Evolutionary conservation across 2,888 invertebrate genomes (phyloP).

Genomic region (Erebia ligea): DNA sequence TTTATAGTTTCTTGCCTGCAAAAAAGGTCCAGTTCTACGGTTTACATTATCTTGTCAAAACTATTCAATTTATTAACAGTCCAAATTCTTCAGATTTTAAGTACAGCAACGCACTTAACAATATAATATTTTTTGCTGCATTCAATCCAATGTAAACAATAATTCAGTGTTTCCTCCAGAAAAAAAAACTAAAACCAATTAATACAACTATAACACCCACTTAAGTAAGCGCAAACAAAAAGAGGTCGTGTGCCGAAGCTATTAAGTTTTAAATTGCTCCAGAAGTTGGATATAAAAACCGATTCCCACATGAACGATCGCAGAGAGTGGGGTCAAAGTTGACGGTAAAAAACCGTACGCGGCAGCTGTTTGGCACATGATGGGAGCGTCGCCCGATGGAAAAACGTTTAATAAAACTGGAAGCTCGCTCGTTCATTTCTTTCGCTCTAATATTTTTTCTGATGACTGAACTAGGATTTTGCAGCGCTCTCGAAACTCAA

Average conservation of each 20-base stretch:
- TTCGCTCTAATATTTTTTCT: slow-evolving; percentile 54
- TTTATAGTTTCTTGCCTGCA: background rate
- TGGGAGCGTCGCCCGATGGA: slow-evolving; percentile 51
- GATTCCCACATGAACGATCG: slow-evolving; percentile 80
- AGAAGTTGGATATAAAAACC: slow-evolving; percentile 58
- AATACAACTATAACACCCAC: slow-evolving; percentile 63
- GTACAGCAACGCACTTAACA: background rate
- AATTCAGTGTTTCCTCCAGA: slow-evolving; percentile 39
- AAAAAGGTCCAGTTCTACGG: too few species aligned
- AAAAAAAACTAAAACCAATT: slow-evolving; percentile 66
- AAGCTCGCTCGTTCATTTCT: slow-evolving; percentile 54
- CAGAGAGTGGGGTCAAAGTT: slow-evolving; percentile 79
- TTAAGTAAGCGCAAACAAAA: slow-evolving; percentile 49
- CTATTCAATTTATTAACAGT: too few species aligned
- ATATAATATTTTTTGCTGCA: background rate
- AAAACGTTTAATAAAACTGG: slow-evolving; percentile 66
- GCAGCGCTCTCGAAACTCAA: slow-evolving; percentile 39
- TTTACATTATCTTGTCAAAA: too few species aligned
- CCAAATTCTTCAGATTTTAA: background rate
- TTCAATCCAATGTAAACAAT: slow-evolving; percentile 28
- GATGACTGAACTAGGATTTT: slow-evolving; percentile 42
- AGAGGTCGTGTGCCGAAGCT: slow-evolving; percentile 48
- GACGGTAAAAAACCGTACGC: slow-evolving; percentile 74
- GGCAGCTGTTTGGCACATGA: slow-evolving; percentile 76
- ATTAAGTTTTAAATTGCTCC: slow-evolving; percentile 62